Evolutionary conservation across 1,140 invertebrate genomes (phyloP).

Genomic region (Bathynomus jamesi): DNA sequence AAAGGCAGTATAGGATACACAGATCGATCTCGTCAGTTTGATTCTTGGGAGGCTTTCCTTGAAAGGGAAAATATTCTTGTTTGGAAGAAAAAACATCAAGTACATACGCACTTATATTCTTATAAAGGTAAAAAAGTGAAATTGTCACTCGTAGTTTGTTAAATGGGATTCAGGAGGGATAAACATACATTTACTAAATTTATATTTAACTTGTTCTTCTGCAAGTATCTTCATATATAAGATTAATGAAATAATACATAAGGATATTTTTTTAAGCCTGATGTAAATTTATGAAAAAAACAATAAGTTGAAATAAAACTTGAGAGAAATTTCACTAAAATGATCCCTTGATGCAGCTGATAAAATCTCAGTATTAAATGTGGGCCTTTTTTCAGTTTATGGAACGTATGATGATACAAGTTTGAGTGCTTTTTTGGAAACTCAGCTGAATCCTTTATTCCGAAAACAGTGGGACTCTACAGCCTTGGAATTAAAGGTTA

Average conservation of each 20-base stretch:
- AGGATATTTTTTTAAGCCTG: too few species aligned
- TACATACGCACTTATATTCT: slow-evolving; percentile 55
- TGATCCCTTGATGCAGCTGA: too few species aligned
- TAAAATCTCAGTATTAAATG: too few species aligned
- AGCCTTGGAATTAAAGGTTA: slow-evolving; percentile 58
- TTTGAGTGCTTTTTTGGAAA: slow-evolving; percentile 68
- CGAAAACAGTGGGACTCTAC: slow-evolving; percentile 69
- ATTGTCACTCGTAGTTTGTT: background rate
- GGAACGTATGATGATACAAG: slow-evolving; percentile 67
- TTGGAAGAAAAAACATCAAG: slow-evolving; percentile 61
- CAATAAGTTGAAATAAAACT: too few species aligned
- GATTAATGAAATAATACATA: too few species aligned
- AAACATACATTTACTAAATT: too few species aligned
- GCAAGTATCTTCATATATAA: too few species aligned
- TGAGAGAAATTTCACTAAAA: too few species aligned
- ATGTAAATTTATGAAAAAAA: too few species aligned
- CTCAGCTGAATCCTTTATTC: slow-evolving; percentile 70
- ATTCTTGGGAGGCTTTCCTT: slow-evolving; percentile 67
- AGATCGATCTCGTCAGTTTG: slow-evolving; percentile 35
- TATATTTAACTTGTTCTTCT: too few species aligned
- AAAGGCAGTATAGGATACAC: slow-evolving; percentile 19
- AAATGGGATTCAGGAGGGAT: background rate
- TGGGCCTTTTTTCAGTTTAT: too few species aligned
- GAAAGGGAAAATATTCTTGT: slow-evolving; percentile 69
- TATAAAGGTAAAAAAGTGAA: slow-evolving; percentile 57